Evolutionary conservation across 2,797 vertebrate species (phyloP).

Genomic region (Pseudochirops corinnae): DNA sequence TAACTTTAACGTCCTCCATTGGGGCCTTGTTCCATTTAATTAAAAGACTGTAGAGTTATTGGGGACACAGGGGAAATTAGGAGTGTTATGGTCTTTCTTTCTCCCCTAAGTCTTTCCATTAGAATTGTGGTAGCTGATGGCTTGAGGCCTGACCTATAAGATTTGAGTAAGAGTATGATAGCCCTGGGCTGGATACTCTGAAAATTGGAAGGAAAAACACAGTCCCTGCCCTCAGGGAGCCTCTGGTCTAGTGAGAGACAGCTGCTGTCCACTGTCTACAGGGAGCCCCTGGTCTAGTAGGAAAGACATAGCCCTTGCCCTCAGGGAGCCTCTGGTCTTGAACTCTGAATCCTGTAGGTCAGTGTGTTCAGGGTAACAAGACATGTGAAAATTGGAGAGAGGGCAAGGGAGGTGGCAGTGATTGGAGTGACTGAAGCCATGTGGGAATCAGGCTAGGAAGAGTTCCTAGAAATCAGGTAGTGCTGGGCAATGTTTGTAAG

Average conservation of each 20-base stretch:
- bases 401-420: not conserved
- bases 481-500: not conserved
- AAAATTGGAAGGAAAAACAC: not conserved
- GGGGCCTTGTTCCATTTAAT: constrained; percentile 75
- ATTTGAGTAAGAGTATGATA: not conserved
- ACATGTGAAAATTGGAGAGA: not conserved
- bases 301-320: no score
- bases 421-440: not conserved
- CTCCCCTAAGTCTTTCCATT: not conserved
- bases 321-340: not conserved
- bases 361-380: not conserved
- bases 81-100: not conserved
- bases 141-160: not conserved
- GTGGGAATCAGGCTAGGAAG: not conserved
- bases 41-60: constrained; percentile 75
- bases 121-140: not conserved
- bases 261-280: no score
- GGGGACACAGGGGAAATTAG: constrained; percentile 72
- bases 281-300: no score
- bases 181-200: not conserved
- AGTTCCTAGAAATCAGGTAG: not conserved
- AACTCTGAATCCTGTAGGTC: not conserved
- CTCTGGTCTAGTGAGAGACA: no score
- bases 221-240: not conserved
- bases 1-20: constrained; percentile 63